phyloP scores from a whole-genome alignment of 1,140 invertebrate genomes.

The Arctopsyche grandis region DNA sequence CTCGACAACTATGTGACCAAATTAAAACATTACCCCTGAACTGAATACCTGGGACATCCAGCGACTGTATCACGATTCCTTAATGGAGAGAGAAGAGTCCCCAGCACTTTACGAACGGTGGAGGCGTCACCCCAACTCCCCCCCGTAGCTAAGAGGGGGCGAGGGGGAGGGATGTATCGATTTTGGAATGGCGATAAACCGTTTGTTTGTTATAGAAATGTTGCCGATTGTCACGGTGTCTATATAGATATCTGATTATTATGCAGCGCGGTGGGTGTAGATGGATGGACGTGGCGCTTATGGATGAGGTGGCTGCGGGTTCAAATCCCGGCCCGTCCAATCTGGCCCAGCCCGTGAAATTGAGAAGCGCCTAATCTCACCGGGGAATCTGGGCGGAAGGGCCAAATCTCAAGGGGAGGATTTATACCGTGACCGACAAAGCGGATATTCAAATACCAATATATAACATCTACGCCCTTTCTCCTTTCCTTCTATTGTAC shows the following conservation, averaged over 20 bases:
- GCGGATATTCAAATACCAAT: conserved; percentile 37
- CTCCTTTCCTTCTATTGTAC: too few relatives aligned
- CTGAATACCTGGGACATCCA: conserved; percentile 33
- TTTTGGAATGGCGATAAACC: not conserved
- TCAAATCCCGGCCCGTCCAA: conserved; percentile 32
- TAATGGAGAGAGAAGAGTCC: conserved; percentile 8
- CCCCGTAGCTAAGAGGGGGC: too few relatives aligned
- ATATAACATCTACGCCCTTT: not conserved
- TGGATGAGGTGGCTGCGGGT: conserved; percentile 35
- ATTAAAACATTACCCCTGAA: conserved; percentile 38
- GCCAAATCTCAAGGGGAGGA: conserved; percentile 14
- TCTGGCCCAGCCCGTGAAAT: conserved; percentile 37
- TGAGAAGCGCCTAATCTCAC: conserved; percentile 41
- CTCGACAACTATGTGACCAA: conserved; percentile 40
- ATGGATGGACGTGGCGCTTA: conserved; percentile 23
- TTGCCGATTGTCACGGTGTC: not conserved
- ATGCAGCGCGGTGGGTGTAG: conserved; percentile 30
- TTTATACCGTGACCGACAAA: conserved; percentile 34
- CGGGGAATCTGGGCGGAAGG: conserved; percentile 19
- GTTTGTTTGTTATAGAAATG: not conserved
- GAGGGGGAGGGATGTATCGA: too few relatives aligned
- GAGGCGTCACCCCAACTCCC: not conserved
- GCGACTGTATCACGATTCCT: conserved; percentile 10
- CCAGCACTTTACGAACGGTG: not conserved
- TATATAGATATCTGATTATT: conserved; percentile 24